Conservation (phyloP, 2,113 vertebrate genomes). For the Leuciscus idus region DNA sequence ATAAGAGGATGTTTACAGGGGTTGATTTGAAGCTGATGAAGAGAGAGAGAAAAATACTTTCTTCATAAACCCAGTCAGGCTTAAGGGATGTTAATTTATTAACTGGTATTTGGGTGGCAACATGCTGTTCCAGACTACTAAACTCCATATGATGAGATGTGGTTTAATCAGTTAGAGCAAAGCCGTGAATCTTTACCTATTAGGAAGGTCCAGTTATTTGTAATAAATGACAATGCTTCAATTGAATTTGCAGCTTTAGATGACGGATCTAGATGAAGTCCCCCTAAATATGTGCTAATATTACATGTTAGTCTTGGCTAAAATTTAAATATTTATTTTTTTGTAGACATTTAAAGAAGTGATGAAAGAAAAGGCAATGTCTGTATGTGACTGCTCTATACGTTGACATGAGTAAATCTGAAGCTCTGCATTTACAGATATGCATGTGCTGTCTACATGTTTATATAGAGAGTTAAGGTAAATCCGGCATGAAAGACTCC, state of each 20-base stretch:
- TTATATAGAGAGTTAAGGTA: background rate
- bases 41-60: background rate
- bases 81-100: slow-evolving; percentile 17
- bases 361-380: background rate
- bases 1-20: slow-evolving; percentile 24
- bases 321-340: background rate
- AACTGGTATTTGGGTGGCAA: background rate
- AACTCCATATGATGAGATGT: background rate
- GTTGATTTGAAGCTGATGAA: slow-evolving; percentile 15
- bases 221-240: background rate
- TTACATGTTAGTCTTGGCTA: background rate
- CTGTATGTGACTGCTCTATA: background rate
- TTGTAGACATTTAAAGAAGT: background rate
- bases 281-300: background rate
- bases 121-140: slow-evolving; percentile 18
- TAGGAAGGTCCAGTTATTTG: background rate
- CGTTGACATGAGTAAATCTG: background rate
- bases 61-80: background rate
- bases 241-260: background rate
- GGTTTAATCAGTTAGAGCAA: background rate
- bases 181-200: background rate
- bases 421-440: background rate
- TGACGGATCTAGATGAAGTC: background rate
- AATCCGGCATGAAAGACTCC: background rate
- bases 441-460: background rate